phyloP scores from a whole-genome alignment of 1,140 invertebrate genomes.

The Varroa destructor region DNA sequence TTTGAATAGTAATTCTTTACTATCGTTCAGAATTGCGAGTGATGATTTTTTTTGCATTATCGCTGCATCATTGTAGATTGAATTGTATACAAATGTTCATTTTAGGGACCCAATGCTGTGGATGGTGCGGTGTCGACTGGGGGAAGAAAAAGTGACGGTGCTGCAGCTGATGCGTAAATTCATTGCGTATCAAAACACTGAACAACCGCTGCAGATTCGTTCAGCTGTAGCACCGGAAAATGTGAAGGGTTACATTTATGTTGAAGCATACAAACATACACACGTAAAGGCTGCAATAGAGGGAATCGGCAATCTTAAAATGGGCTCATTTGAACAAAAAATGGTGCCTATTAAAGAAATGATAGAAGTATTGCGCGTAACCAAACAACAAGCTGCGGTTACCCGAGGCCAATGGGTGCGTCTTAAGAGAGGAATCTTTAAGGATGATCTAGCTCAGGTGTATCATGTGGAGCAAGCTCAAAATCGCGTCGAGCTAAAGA shows the following conservation, averaged over 20 bases:
- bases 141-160: constrained; percentile 84
- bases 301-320: constrained; percentile 72
- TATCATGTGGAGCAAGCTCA: constrained; percentile 62
- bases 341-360: constrained; percentile 99
- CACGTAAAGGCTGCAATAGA: constrained; percentile 90
- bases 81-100: background rate
- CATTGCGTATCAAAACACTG: constrained; percentile 69
- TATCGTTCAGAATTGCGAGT: too few relatives aligned
- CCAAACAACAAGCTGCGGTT: constrained; percentile 77
- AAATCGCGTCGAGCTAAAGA: constrained; percentile 85
- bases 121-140: constrained; percentile 94
- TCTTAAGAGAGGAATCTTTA: constrained; percentile 78
- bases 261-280: constrained; percentile 93
- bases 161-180: constrained; percentile 88
- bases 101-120: constrained; percentile 87
- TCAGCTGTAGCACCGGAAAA: constrained; percentile 89
- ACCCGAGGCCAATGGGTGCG: constrained; percentile 91
- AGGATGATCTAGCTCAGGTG: constrained; percentile 89
- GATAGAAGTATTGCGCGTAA: constrained; percentile 90
- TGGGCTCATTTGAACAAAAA: constrained; percentile 77
- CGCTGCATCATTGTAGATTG: too few relatives aligned
- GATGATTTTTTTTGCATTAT: background rate
- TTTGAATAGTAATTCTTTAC: too few relatives aligned
- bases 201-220: constrained; percentile 82
- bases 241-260: constrained; percentile 91